Base-by-base conservation (phyloP, 2,113 vertebrate genomes). In the Dromiciops gliroides region DNA sequence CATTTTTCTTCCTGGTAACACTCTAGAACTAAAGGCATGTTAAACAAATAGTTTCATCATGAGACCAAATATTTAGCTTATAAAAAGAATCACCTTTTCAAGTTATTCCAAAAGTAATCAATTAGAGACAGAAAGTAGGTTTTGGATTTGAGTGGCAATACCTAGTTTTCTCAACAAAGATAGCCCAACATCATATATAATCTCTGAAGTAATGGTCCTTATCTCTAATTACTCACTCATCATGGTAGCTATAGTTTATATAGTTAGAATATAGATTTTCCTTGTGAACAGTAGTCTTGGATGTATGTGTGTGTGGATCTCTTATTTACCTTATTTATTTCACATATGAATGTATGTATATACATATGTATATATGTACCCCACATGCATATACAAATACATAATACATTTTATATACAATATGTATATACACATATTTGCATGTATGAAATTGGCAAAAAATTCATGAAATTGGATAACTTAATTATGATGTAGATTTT, bases 51-150 rank as follows among this genome's bases (percentile, higher is more conserved):
- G 91, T 95, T 96, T 89, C 50, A 56, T 75, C 8, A 56, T 24
- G 51, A 26, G 94, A 4, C 23, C 89, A 96, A 94, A 94, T 91
- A 92, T 47, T 24, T 26, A 96, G 60, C 47, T 51, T 96, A 94
- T 95, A 92, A 96, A 92, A 97, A 97, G 53, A 95, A 98, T 96
- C 92, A 94, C 94, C 95, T 97, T 97, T 95, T 97, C 96, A 97
- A 88, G 95, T 96, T 83, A 95, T 95, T 97, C 94, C 31, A 47
- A 50, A 92, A 92, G 67, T 97, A 94, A 96, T 67, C 95, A 92
- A 98, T 97, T 94, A 89, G 50, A 48, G 47, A 91, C 60, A 93
- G 91, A 95, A 97, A 96, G 44, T 83, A 51, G 37, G 56, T 97
- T 94, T 95, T 92, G 94, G 96, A 93, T 97, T 95, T 93, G 93